Evolutionary conservation across 2,888 invertebrate species (phyloP), one percentile per base, ranked within the genome.

Genomic region (Oscheius sp.): DNA sequence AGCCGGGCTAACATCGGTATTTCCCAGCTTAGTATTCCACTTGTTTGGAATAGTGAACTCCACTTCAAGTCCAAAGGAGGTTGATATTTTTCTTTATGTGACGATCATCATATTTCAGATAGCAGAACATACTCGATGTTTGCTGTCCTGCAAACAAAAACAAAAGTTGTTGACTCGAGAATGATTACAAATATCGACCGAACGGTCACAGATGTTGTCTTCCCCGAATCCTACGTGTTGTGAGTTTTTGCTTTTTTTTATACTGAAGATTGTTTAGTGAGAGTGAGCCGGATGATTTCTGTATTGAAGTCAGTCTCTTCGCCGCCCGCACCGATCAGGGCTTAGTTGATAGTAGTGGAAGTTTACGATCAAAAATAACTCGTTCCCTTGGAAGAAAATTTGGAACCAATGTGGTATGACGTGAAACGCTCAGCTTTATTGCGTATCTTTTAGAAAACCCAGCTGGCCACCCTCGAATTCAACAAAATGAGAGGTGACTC

Each of bases 121-220:
- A 77, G 72, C 35, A 74, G 84, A 10, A 80, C 81, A 2, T 84
- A 79, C 74, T 81, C 84, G 42, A 79, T 84, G 79, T 84, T 84
- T 55, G 73, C 81, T 21, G 80, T 79, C n/a, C 70, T 84, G 13
- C 79, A 81, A 57, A 82, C 79, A 42, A 78, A 77, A 37, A 79
- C 76, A 9, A 73, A 76, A 55, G 79, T 84, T 35, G 79, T 84
- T 33, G 84, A 84, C 72, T 80, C 82, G 2, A 76, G 80, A 70
- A 79, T 82, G 50, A 75, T 84, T 47, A 75, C 82, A 0, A 76
- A 79, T 35, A 79, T 84, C 32, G 79, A 84, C 65, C 71, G 79
- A 50, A 78, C 79, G 21, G 77, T 79, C 62, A 84, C 84, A 1
- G 84, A 84, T 70, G 84, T 84, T n/a, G 74, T 78, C 33, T 81